phyloP scores from a whole-genome alignment of 2,113 vertebrate genomes.

The Brachionichthys hirsutus region DNA sequence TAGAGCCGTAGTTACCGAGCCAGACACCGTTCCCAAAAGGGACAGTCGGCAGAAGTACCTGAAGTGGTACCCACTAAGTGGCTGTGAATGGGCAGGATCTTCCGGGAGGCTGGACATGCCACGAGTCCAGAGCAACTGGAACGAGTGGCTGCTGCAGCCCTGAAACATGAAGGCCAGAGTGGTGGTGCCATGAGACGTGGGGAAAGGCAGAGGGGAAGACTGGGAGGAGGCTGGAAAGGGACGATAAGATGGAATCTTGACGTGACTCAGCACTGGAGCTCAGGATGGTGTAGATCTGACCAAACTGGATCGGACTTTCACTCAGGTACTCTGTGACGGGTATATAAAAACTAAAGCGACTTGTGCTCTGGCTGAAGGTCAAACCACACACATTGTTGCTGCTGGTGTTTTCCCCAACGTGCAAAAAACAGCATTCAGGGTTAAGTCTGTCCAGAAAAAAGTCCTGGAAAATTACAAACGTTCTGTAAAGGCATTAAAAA shows the following conservation, averaged over 20 bases:
- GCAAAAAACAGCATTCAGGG: constrained; percentile 17
- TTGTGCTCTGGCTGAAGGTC: constrained; percentile 16
- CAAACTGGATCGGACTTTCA: constrained; percentile 71
- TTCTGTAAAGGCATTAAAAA: constrained; percentile 78
- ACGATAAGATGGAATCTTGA: constrained; percentile 12
- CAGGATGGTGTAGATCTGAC: constrained; percentile 49
- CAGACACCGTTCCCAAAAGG: constrained; percentile 82
- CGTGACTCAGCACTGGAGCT: constrained; percentile 15
- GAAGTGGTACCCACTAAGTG: constrained; percentile 86
- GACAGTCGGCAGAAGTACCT: constrained; percentile 85
- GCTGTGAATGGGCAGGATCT: constrained; percentile 84
- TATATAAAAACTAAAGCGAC: constrained; percentile 59
- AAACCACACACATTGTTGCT: constrained; percentile 8
- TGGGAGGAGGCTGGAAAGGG: constrained; percentile 36
- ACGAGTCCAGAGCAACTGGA: constrained; percentile 83
- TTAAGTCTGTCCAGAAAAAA: background rate
- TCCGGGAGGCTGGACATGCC: constrained; percentile 79
- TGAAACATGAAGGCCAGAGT: constrained; percentile 85
- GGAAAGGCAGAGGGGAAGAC: constrained; percentile 72
- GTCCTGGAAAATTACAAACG: constrained; percentile 69
- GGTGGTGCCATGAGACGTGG: constrained; percentile 84
- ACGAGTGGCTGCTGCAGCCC: constrained; percentile 84
- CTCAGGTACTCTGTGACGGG: constrained; percentile 68
- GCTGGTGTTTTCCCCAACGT: constrained; percentile 18
- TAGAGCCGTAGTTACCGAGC: constrained; percentile 81